Evolutionary conservation across 2,888 invertebrate genomes (phyloP).

Genomic region (Laothoe populi): DNA sequence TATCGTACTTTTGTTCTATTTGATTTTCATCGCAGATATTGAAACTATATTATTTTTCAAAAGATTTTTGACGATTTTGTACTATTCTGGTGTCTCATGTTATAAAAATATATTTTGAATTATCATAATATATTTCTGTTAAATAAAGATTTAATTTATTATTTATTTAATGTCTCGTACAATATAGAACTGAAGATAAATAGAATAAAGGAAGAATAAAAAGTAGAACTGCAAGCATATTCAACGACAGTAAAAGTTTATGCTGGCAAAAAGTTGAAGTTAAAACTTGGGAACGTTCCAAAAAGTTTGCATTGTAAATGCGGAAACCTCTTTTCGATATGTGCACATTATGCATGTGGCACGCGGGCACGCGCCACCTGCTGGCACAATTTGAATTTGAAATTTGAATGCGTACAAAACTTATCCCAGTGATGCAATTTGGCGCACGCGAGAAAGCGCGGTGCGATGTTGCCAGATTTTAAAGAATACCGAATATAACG

Average conservation of each 20-base stretch:
- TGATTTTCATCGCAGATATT: too few relatives aligned
- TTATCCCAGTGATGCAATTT: conserved; percentile 58
- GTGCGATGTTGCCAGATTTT: conserved; percentile 39
- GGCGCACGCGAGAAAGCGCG: conserved; percentile 49
- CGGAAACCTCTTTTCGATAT: conserved; percentile 22
- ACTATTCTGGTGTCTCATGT: too few relatives aligned
- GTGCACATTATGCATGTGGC: conserved; percentile 39
- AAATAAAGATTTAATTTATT: too few relatives aligned
- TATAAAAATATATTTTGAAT: too few relatives aligned
- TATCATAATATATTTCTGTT: too few relatives aligned
- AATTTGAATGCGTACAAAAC: conserved; percentile 59
- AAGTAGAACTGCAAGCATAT: too few relatives aligned
- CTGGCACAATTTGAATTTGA: conserved; percentile 53
- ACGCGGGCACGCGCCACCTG: conserved; percentile 43
- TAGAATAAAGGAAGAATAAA: too few relatives aligned
- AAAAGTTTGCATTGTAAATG: conserved; percentile 12
- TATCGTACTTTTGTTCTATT: too few relatives aligned
- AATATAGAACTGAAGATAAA: too few relatives aligned
- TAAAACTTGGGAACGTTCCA: neutral
- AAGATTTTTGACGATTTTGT: too few relatives aligned
- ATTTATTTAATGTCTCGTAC: too few relatives aligned
- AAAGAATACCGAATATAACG: neutral
- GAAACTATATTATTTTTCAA: too few relatives aligned
- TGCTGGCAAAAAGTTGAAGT: neutral
- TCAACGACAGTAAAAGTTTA: neutral